Evolutionary conservation across 1,140 invertebrate genomes (phyloP).

Genomic region (Delia radicum): DNA sequence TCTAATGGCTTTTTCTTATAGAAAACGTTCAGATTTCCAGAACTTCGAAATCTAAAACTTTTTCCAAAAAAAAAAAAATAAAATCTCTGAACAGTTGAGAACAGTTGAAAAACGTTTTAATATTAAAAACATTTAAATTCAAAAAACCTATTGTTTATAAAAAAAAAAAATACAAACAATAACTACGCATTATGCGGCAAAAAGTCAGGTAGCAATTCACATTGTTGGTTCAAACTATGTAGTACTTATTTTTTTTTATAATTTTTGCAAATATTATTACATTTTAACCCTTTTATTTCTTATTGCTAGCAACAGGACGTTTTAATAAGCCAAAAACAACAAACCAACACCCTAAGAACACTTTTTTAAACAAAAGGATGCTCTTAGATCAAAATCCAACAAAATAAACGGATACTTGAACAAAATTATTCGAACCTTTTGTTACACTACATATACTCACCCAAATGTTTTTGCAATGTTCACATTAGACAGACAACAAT

Average conservation of each 20-base stretch:
- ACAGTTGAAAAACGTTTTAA: too few species aligned
- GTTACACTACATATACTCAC: not conserved
- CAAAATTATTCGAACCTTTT: not conserved
- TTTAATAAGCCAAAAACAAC: not conserved
- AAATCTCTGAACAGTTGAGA: too few species aligned
- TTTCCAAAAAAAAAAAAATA: too few species aligned
- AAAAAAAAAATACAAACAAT: constrained; percentile 1
- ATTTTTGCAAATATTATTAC: not conserved
- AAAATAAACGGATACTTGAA: not conserved
- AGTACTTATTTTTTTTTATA: not conserved
- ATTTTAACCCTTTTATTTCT: constrained; percentile 8
- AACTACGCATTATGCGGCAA: not conserved
- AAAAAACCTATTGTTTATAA: too few species aligned
- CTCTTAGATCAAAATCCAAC: not conserved
- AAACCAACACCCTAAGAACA: not conserved
- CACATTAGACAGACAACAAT: too few species aligned
- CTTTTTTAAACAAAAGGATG: constrained; percentile 4
- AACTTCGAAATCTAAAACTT: too few species aligned
- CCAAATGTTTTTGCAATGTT: too few species aligned
- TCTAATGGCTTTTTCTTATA: too few species aligned
- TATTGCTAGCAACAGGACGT: not conserved
- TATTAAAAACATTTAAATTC: too few species aligned
- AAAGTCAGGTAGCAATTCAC: constrained; percentile 22
- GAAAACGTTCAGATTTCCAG: too few species aligned
- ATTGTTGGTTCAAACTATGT: too few species aligned